phyloP scores from a whole-genome alignment of 2,797 vertebrate species.

The Kryptolebias ocellatus region DNA sequence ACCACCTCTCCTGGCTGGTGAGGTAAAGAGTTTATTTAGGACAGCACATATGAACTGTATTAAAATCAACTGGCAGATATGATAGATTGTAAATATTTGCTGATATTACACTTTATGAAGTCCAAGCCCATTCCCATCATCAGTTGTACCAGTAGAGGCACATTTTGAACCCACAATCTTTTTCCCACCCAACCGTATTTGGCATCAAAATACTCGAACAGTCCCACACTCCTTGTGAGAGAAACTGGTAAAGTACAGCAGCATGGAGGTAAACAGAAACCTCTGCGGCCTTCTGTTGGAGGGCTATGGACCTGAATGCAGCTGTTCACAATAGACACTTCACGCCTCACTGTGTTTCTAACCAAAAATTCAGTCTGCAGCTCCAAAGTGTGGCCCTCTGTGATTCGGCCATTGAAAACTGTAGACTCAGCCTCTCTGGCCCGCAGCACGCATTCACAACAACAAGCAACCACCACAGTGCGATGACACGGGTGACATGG shows the following conservation, averaged over 20 bases:
- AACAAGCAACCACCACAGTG: constrained; percentile 27
- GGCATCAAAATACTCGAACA: constrained; percentile 41
- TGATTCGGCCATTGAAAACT: constrained; percentile 66
- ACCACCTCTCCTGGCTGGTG: too few relatives aligned
- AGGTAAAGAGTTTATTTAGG: too few relatives aligned
- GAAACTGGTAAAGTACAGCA: constrained; percentile 44
- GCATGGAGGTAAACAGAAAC: constrained; percentile 68
- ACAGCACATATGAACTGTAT: too few relatives aligned
- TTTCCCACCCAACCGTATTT: constrained; percentile 31
- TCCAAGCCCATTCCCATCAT: constrained; percentile 10
- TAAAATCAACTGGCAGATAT: too few relatives aligned
- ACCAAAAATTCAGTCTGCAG: constrained; percentile 58
- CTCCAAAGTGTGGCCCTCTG: constrained; percentile 60
- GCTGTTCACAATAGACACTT: constrained; percentile 69
- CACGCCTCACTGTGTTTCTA: constrained; percentile 72
- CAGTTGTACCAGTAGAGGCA: constrained; percentile 5
- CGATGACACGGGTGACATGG: constrained; percentile 23
- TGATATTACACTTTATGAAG: background rate
- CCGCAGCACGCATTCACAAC: constrained; percentile 54
- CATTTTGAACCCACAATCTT: background rate
- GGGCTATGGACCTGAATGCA: constrained; percentile 57
- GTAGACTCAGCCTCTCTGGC: constrained; percentile 72
- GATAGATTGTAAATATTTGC: too few relatives aligned
- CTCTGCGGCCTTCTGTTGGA: constrained; percentile 65
- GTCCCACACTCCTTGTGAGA: constrained; percentile 34